Conservation (phyloP, 1,140 invertebrate species). For the Danaus melanippus region DNA sequence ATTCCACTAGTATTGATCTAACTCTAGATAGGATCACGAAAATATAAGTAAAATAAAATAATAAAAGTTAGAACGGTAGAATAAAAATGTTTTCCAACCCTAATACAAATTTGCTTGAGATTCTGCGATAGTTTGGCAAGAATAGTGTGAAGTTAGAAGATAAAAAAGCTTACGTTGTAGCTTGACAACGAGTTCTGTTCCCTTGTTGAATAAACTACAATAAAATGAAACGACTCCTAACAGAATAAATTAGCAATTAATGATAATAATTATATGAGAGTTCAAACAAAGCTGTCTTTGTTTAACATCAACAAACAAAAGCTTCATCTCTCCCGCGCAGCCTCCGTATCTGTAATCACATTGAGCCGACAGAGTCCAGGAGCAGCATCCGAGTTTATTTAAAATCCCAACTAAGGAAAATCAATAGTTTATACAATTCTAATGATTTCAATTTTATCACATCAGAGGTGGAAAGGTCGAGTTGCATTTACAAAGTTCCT, state of each 20-base stretch:
- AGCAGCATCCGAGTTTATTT: conserved; percentile 35
- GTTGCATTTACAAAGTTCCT: conserved; percentile 39
- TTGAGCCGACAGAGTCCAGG: neutral
- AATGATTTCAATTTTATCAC: conserved; percentile 62
- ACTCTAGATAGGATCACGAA: too few species aligned
- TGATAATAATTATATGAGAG: too few species aligned
- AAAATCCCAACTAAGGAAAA: conserved; percentile 45
- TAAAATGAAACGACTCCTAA: too few species aligned
- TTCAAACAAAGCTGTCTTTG: too few species aligned
- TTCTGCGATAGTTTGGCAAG: conserved; percentile 39
- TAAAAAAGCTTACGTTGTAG: conserved; percentile 31
- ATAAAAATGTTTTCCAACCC: conserved; percentile 15
- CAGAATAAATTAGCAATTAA: too few species aligned
- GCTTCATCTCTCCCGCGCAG: too few species aligned
- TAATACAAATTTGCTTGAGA: conserved; percentile 33
- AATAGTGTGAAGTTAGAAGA: conserved; percentile 24
- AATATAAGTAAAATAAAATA: too few species aligned
- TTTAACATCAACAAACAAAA: too few species aligned
- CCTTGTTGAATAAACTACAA: too few species aligned
- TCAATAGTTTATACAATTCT: conserved; percentile 52
- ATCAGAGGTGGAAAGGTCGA: conserved; percentile 39
- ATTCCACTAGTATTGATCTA: too few species aligned
- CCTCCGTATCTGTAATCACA: too few species aligned
- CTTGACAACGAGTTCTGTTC: neutral
- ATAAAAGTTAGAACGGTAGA: too few species aligned